These are phyloP conservation scores for Chouioia cunea DNA, from an alignment of 2,888 invertebrate genomes.

Conservation along the genomic window DNA sequence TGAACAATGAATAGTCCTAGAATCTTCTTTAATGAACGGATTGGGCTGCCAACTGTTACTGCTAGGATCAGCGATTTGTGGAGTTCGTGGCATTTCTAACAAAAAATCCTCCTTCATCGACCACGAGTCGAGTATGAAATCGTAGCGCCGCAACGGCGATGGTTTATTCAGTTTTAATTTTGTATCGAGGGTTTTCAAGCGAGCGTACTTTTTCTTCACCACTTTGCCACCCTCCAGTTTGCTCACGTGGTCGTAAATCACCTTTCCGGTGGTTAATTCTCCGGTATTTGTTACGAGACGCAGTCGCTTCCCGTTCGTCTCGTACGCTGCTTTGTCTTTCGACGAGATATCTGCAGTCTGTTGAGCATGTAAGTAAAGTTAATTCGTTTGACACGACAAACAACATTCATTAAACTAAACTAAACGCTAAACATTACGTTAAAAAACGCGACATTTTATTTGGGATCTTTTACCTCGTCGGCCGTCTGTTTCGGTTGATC, in stretches of 20 bases:
- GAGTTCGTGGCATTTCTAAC: slow-evolving; percentile 29
- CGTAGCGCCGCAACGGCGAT: background rate
- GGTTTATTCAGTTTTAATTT: slow-evolving; percentile 5
- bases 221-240: slow-evolving; percentile 34
- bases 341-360: background rate
- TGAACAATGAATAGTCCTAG: slow-evolving; percentile 16
- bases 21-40: slow-evolving; percentile 32
- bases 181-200: slow-evolving; percentile 36
- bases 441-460: no score
- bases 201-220: slow-evolving; percentile 42
- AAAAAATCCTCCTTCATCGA: slow-evolving; percentile 16
- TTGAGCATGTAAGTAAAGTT: no score
- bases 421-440: no score
- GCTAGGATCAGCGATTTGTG: slow-evolving; percentile 29
- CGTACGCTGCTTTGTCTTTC: slow-evolving; percentile 2
- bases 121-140: background rate
- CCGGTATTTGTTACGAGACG: slow-evolving; percentile 10
- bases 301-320: slow-evolving; percentile 28
- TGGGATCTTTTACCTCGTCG: no score
- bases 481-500: no score
- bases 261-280: background rate
- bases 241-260: slow-evolving; percentile 39
- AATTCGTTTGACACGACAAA: no score
- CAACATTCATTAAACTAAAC: no score
- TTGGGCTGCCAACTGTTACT: slow-evolving; percentile 5